Evolutionary conservation across 2,888 invertebrate species (phyloP), one percentile per base, ranked within the genome.

Genomic region (Epirrhoe tristata): DNA sequence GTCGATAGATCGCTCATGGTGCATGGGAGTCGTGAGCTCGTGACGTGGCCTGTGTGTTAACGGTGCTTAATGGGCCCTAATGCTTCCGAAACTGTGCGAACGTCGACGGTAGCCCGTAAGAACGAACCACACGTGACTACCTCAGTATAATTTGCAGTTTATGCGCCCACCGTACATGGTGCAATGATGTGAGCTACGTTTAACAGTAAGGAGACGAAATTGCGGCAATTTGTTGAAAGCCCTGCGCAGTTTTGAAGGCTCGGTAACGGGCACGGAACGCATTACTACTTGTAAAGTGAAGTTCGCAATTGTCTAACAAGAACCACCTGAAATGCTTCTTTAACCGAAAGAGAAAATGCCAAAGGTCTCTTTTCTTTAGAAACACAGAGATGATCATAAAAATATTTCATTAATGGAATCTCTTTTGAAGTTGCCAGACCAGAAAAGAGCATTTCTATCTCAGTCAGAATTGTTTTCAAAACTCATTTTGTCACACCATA

Each of bases 1-100:
- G 83, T 77, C 90, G 91, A 89, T 91, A 91, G 91, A 92, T 92
- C 87, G 85, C 79, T 66, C 67, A 55, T 55, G 60, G 63, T 67
- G 82, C 81, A 69, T 74, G 77, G 78, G 83, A 85, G 87, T 90
- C 92, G 92, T 91, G 91, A 80, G 82, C 87, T 89, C 93, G 93
- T 93, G 93, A 93, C 87, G 90, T 77, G 52, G 87, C 79, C 81
- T 85, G 87, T 88, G 88, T 91, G 90, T 91, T 93, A 93, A 93
- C 93, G 93, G 93, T 90, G 84, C 90, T 91, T 93, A 93, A 93
- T 93, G 89, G 92, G 85, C 87, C 89, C 91, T 93, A 93, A 93
- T 93, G 92, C 92, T 91, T 90, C 93, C 92, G 92, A 93, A 93
- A 93, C 91, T 93, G 93, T 93, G 93, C 93, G 93, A 93, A 92